A percentile compares a stretch with the other conserved stretches of the same genome.
Conservation (phyloP, 2,888 invertebrate genomes). For the Clostera curtula region DNA sequence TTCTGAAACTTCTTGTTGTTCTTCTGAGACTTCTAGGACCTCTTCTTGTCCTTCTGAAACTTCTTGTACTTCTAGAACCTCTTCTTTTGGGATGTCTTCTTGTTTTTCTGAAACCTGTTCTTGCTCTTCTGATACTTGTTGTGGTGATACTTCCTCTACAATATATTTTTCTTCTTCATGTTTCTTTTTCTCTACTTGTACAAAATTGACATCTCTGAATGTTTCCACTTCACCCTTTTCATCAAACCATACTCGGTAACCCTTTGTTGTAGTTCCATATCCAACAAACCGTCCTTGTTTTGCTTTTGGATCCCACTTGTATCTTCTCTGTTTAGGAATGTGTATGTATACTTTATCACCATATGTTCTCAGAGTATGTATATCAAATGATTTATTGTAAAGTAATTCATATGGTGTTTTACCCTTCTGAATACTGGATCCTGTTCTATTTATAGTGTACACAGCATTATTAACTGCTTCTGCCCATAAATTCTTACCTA, state of each 20-base stretch:
- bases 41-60: too few species aligned
- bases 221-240: neutral
- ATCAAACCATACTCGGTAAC: neutral
- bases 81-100: too few species aligned
- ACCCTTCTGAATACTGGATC: neutral
- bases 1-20: too few species aligned
- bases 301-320: slow-evolving; percentile 18
- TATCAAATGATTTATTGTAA: neutral
- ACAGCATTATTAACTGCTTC: slow-evolving; percentile 16
- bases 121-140: too few species aligned
- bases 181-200: neutral
- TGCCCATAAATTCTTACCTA: slow-evolving; percentile 15
- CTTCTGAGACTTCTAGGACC: too few species aligned
- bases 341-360: neutral
- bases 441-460: slow-evolving; percentile 7
- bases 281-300: slow-evolving; percentile 17
- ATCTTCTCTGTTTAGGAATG: slow-evolving; percentile 12
- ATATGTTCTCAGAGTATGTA: neutral
- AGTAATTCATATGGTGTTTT: neutral
- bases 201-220: neutral
- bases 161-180: neutral
- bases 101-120: too few species aligned
- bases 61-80: too few species aligned
- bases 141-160: too few species aligned
- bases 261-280: slow-evolving; percentile 5